Conservation (phyloP, 1,140 invertebrate genomes). For the Octopus sinensis region DNA sequence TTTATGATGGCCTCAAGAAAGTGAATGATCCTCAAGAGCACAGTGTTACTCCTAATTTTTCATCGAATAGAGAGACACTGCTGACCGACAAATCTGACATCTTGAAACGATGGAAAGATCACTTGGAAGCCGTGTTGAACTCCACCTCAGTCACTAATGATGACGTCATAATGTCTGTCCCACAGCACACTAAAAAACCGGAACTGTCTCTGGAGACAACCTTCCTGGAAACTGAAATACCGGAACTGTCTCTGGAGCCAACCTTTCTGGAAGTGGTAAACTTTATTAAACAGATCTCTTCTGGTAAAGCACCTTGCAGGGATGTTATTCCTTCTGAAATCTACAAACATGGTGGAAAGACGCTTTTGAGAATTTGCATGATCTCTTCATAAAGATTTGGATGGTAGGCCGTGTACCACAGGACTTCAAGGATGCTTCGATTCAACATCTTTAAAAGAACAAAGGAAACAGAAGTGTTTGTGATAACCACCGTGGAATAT, state of each 20-base stretch:
- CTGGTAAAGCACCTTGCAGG: conserved; percentile 24
- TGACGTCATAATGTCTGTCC: no score
- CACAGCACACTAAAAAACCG: no score
- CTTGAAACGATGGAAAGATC: no score
- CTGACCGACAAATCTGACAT: no score
- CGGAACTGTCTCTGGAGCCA: not conserved
- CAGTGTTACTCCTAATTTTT: no score
- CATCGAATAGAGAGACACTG: no score
- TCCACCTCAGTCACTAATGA: no score
- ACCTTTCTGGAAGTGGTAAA: conserved; percentile 13
- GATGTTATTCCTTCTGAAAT: conserved; percentile 31
- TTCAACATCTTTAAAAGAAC: conserved; percentile 27
- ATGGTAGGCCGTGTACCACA: conserved; percentile 13
- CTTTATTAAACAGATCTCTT: conserved; percentile 22
- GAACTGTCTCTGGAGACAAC: no score
- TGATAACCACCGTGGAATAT: conserved; percentile 27
- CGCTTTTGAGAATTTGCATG: not conserved
- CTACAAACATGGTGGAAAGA: conserved; percentile 17
- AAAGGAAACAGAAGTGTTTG: conserved; percentile 18
- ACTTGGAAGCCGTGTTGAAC: no score
- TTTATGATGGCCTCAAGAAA: no score
- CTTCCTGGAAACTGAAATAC: no score
- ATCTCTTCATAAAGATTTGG: conserved; percentile 6
- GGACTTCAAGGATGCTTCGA: conserved; percentile 27
- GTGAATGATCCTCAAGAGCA: no score